Percentiles rank a stretch among this genome's conserved stretches.
These are phyloP conservation scores for Chelon labrosus DNA, from an alignment of 2,797 vertebrate species.

Conservation along the genomic window DNA sequence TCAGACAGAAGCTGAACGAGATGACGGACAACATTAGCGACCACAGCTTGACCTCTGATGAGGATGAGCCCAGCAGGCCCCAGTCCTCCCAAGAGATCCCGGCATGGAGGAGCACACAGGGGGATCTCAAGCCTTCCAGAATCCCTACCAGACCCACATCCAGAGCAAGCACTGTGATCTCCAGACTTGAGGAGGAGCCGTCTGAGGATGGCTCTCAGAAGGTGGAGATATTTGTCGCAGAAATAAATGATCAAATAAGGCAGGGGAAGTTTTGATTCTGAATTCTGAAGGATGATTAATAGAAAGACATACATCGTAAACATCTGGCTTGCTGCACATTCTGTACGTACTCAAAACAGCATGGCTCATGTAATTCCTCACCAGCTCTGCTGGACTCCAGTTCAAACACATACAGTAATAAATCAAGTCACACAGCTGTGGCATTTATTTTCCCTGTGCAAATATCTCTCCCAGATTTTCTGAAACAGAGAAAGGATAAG, in stretches of 20 bases:
- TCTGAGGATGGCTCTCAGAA: conserved; percentile 36
- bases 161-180: conserved; percentile 35
- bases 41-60: conserved; percentile 86
- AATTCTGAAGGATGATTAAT: not conserved
- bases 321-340: conserved; percentile 49
- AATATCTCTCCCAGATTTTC: conserved; percentile 25
- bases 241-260: not conserved
- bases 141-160: conserved; percentile 55
- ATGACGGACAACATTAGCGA: conserved; percentile 90
- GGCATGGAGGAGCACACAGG: conserved; percentile 42
- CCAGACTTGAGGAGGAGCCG: conserved; percentile 42
- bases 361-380: conserved; percentile 40
- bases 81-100: conserved; percentile 43
- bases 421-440: conserved; percentile 47
- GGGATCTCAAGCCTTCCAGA: conserved; percentile 36
- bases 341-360: conserved; percentile 2
- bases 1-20: conserved; percentile 88
- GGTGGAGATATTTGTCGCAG: conserved; percentile 45
- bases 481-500: conserved; percentile 6
- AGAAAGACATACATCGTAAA: conserved; percentile 15
- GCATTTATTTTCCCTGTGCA: conserved; percentile 52
- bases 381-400: conserved; percentile 36
- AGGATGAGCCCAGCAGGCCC: conserved; percentile 71
- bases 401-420: conserved; percentile 35
- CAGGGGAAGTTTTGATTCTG: too few species aligned